Evolutionary conservation across 2,113 vertebrate genomes (phyloP).

Genomic region (Chaenogobius annularis): DNA sequence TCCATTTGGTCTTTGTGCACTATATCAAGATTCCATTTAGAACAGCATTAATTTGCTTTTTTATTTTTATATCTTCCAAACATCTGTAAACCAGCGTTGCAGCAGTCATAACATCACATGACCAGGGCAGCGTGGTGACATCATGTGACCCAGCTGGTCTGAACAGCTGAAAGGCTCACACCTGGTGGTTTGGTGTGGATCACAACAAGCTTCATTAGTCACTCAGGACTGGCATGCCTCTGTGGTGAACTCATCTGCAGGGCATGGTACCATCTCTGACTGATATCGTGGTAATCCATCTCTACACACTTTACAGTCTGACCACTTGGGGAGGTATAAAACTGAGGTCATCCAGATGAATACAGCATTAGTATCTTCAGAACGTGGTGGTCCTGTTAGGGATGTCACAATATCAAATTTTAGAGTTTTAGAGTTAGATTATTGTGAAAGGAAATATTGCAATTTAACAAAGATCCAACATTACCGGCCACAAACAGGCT

Average conservation of each 20-base stretch:
- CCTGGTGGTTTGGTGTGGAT: slow-evolving; percentile 55
- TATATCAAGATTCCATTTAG: background rate
- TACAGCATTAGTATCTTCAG: too few species aligned
- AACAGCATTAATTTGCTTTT: background rate
- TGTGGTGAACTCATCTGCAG: slow-evolving; percentile 16
- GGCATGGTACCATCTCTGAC: background rate
- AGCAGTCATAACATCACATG: slow-evolving; percentile 23
- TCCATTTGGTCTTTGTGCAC: background rate
- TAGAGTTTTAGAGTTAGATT: too few species aligned
- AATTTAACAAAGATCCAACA: too few species aligned
- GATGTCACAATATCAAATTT: too few species aligned
- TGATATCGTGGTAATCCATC: background rate
- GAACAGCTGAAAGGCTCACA: slow-evolving; percentile 49
- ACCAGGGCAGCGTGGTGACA: slow-evolving; percentile 38
- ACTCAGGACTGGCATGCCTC: slow-evolving; percentile 25
- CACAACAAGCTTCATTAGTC: slow-evolving; percentile 45
- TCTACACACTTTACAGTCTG: background rate
- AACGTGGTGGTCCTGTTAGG: too few species aligned
- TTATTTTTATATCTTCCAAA: background rate
- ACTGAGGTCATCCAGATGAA: too few species aligned
- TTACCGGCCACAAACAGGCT: too few species aligned
- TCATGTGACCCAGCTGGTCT: slow-evolving; percentile 33
- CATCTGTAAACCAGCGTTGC: background rate
- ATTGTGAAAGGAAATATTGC: too few species aligned
- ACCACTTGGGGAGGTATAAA: background rate